phyloP scores from a whole-genome alignment of 1,140 invertebrate genomes.

The Theocolax elegans region DNA sequence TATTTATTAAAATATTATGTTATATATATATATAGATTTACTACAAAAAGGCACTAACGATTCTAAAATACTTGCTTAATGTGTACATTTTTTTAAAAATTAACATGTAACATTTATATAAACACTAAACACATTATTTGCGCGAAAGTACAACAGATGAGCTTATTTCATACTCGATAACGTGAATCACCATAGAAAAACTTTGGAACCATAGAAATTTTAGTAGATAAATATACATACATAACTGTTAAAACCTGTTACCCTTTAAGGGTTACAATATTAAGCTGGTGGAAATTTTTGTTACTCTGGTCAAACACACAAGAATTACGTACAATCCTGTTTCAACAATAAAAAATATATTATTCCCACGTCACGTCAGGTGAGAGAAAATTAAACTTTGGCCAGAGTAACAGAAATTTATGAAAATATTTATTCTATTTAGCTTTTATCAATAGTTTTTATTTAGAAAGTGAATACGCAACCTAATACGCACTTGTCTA shows the following conservation, averaged over 20 bases:
- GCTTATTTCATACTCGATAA: background rate
- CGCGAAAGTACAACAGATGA: background rate
- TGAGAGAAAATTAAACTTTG: no score
- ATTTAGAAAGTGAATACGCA: no score
- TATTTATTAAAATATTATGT: constrained; percentile 7
- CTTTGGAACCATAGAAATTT: background rate
- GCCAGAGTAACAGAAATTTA: no score
- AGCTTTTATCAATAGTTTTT: no score
- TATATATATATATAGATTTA: background rate
- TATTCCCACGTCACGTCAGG: no score
- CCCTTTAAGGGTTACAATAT: background rate
- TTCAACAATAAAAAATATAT: background rate
- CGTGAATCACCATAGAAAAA: background rate
- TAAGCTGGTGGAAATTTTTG: background rate
- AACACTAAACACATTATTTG: background rate
- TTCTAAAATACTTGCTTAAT: background rate
- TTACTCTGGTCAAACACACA: background rate
- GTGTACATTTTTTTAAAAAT: background rate
- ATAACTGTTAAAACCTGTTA: no score
- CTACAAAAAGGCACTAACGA: constrained; percentile 6
- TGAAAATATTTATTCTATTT: no score
- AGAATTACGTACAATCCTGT: no score
- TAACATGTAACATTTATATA: background rate
- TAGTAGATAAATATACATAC: background rate
- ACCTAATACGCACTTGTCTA: no score